phyloP scores from a whole-genome alignment of 2,888 invertebrate species.

The Cloeon dipterum region DNA sequence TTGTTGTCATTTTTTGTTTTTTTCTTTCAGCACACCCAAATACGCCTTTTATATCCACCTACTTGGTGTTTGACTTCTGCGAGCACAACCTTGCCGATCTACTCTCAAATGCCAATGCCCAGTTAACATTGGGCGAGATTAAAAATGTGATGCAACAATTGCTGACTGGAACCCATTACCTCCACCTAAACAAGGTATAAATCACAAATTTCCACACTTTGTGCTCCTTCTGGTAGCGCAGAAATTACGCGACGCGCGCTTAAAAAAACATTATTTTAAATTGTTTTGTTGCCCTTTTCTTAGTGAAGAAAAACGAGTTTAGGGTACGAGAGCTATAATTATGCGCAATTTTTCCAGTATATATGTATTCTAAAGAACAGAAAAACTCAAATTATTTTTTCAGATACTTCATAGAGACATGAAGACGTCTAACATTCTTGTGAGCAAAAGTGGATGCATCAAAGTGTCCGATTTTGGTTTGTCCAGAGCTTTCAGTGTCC shows the following conservation, averaged over 20 bases:
- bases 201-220: too few species aligned
- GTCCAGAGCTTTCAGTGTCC: conserved; percentile 77
- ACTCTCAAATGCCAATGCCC: conserved; percentile 82
- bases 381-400: conserved; percentile 50
- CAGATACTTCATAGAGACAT: too few species aligned
- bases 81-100: conserved; percentile 96
- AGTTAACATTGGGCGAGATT: conserved; percentile 89
- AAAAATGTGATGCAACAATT: conserved; percentile 83
- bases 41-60: conserved; percentile 68
- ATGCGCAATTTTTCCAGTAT: background rate
- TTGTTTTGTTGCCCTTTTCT: too few species aligned
- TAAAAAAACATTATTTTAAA: too few species aligned
- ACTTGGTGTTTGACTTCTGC: conserved; percentile 93
- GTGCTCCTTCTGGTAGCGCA: too few species aligned
- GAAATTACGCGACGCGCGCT: too few species aligned
- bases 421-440: conserved; percentile 96
- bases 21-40: conserved; percentile 37
- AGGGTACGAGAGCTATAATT: background rate
- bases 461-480: conserved; percentile 96
- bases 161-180: conserved; percentile 78
- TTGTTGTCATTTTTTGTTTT: too few species aligned
- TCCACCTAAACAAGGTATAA: conserved; percentile 72
- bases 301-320: too few species aligned
- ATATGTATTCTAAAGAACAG: conserved; percentile 21
- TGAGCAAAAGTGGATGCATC: conserved; percentile 81